A percentile compares a stretch with the other conserved stretches of the same genome.
These are phyloP conservation scores for Coleophora deauratella DNA, from an alignment of 2,888 invertebrate genomes.

Conservation along the genomic window DNA sequence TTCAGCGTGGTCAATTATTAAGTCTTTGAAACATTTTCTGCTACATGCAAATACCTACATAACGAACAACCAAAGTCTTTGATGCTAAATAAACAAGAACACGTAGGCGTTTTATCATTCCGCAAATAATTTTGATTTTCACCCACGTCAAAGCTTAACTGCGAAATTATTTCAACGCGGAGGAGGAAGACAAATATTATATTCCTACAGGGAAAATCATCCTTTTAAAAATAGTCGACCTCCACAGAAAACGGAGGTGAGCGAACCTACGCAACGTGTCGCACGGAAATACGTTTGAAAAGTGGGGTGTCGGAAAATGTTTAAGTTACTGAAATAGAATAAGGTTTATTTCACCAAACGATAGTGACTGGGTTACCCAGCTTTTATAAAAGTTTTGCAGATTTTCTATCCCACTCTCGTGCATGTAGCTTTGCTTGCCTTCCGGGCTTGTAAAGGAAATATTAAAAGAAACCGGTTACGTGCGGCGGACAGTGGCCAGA, in stretches of 20 bases:
- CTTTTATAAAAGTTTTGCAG: conserved; percentile 21
- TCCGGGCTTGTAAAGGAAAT: conserved; percentile 38
- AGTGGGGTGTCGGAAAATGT: neutral
- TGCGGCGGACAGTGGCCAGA: conserved; percentile 43
- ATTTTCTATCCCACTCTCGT: too few relatives aligned
- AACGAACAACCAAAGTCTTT: too few relatives aligned
- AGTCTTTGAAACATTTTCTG: conserved; percentile 27
- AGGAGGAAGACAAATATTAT: too few relatives aligned
- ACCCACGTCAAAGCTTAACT: conserved; percentile 34
- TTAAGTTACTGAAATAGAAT: neutral
- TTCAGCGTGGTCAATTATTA: too few relatives aligned
- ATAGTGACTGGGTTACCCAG: conserved; percentile 18
- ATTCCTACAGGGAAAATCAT: conserved; percentile 26
- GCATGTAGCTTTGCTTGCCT: conserved; percentile 20
- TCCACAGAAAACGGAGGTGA: conserved; percentile 22
- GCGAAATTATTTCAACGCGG: conserved; percentile 37
- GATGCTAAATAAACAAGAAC: conserved; percentile 4
- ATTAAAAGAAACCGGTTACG: conserved; percentile 57
- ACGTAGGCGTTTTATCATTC: conserved; percentile 31
- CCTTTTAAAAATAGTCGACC: conserved; percentile 31
- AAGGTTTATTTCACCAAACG: neutral
- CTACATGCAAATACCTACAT: conserved; percentile 22
- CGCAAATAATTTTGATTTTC: conserved; percentile 26
- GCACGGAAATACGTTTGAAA: conserved; percentile 21
- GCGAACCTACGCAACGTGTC: conserved; percentile 26